Evolutionary conservation across 2,888 invertebrate species (phyloP).

Genomic region (Rotaria magnacalcarata): DNA sequence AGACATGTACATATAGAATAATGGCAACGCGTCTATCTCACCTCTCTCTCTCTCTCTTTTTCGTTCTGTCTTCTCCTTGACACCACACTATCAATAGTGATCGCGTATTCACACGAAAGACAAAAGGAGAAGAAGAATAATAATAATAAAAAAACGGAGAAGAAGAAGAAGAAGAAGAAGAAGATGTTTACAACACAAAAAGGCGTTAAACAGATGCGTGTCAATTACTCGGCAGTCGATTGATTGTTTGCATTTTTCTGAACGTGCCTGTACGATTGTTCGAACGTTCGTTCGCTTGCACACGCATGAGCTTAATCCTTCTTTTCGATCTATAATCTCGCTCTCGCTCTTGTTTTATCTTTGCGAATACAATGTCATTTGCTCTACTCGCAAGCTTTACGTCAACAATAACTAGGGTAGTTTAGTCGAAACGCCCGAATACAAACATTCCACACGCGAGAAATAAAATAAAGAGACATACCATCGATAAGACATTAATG

Average conservation of each 20-base stretch:
- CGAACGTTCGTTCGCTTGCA: background rate
- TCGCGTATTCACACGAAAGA: background rate
- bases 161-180: background rate
- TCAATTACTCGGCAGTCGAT: slow-evolving; percentile 7
- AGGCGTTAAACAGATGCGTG: slow-evolving; percentile 29
- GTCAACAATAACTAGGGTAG: background rate
- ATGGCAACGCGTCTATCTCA: slow-evolving; percentile 25
- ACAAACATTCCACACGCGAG: background rate
- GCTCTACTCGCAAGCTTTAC: background rate
- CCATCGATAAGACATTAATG: slow-evolving; percentile 18
- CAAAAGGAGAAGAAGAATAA: background rate
- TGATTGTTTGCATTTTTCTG: slow-evolving; percentile 18
- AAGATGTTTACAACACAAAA: slow-evolving; percentile 23
- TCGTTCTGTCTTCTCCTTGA: background rate
- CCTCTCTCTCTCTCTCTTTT: background rate
- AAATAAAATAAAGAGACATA: background rate
- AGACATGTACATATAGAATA: background rate
- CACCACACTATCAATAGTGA: slow-evolving; percentile 28
- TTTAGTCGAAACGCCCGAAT: background rate
- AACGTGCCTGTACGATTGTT: background rate
- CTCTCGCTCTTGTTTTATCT: background rate
- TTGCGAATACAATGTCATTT: slow-evolving; percentile 5
- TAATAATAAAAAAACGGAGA: background rate
- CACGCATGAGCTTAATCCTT: background rate
- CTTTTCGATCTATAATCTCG: slow-evolving; percentile 19